Evolutionary conservation across 1,140 invertebrate genomes (phyloP), one percentile per base, ranked within the genome.

Genomic region (Bombus superbus): DNA sequence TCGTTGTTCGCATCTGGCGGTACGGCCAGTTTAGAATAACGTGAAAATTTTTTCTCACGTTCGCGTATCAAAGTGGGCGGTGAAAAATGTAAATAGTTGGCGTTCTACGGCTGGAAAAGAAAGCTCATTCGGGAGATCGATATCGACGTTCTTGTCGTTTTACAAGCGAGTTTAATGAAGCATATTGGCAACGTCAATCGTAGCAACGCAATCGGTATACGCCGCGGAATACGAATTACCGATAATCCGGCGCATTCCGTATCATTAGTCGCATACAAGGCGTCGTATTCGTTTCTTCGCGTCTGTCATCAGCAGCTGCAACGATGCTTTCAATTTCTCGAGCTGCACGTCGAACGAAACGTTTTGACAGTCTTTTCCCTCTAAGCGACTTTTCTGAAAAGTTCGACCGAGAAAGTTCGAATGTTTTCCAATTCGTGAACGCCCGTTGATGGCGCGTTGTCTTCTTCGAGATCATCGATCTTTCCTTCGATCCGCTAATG

Each of bases 181-280:
- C 47, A 57, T 47, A 38, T 22, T 38, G 62, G 40, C 22, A 47
- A n/a, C 44, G 72, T 66, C 32, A 42, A n/a, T 83, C 62, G 59
- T 15, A 10, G 42, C 42, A 25, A 62, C 47, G 15, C 62, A 53
- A 68, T 82, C 69, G 57, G 22, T 40, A n/a, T 40, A n/a, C 25
- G 42, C 32, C 15, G 11, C 42, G 35, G 42, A 47, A 42, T 47
- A 68, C 42, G 42, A 25, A 75, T 40, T n/a, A 35, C 35, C 1
- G 73, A 83, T 76, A 83, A 68, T 42, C 38, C 57, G 8, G 42
- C 57, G 10, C 72, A 25, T 66, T 59, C 42, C n/a, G 57, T 40
- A 77, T 83, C 81, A 83, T 77, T 77, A 77, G 47, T 69, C 80
- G 66, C 80, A 32, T 57, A 13, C 47, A 40, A 80, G 77, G 44